Base-by-base conservation (phyloP, 2,888 invertebrate genomes). In the Allophyes oxyacanthae region DNA sequence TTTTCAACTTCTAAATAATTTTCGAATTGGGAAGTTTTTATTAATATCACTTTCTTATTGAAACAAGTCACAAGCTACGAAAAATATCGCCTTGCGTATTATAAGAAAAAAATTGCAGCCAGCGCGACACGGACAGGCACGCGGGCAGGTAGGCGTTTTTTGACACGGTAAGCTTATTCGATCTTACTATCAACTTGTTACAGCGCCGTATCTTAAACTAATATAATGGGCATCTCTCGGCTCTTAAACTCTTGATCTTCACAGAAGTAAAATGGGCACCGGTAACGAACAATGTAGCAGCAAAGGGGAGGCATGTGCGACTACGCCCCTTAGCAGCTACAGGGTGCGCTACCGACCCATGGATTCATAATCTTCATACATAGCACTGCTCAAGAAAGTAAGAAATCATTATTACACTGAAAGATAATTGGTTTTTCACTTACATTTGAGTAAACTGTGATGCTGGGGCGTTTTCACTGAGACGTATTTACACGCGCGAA, bases 401-500 rank as follows among this genome's bases (percentile, higher is more conserved):
- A 6, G 13, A 26, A 42, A 30, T 30, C 2, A 15, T 26, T 2
- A n/a, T 33, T 8, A 36, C 7, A 20, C 34, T 6, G 5, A 8
- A 6, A 28, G 28, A 1, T 8, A 28, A 28, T 34, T 1, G 13
- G 30, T 25, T n/a, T 9, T 20, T 2, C 42, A 85, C 92, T 89
- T 79, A 94, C 94, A 95, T 81, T 95, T 95, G 57, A 95, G 91
- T 65, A 95, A 84, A 78, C 90, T 98, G 79, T 99, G 98, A 83
- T 97, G 97, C 72, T 97, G 96, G 0, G 97, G 96, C 60, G 98
- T 96, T 77, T 98, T 96, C 34, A 97, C 96, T 14, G 98, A 98
- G 76, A 99, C 95, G 87, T 97, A 97, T 91, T 99, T 98, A 73
- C 98, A 96, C 34, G 98, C 97, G 91, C 98, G 97, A 65, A 99